A percentile compares a stretch with the other conserved stretches of the same genome.
Conservation (phyloP, 2,888 invertebrate species). For the Poecilobothrus nobilitatus region DNA sequence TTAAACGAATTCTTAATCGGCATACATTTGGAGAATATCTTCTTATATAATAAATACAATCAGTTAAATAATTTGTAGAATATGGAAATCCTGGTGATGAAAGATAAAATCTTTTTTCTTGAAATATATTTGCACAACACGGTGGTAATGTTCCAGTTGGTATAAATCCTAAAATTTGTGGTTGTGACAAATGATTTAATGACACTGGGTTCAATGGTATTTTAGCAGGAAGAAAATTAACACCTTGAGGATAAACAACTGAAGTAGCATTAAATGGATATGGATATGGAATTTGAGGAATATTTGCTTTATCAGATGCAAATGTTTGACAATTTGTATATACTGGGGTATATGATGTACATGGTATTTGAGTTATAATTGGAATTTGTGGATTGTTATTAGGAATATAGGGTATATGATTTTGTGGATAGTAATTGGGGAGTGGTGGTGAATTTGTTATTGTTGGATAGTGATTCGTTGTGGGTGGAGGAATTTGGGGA, state of each 20-base stretch:
- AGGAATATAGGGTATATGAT: background rate
- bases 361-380: background rate
- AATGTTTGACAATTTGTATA: background rate
- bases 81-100: constrained; percentile 52
- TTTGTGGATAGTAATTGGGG: background rate
- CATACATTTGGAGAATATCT: constrained; percentile 46
- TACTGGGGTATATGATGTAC: background rate
- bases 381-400: background rate
- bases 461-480: background rate
- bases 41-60: constrained; percentile 48
- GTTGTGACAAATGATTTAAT: background rate
- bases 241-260: background rate
- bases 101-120: constrained; percentile 45
- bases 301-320: background rate
- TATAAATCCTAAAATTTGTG: background rate
- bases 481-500: background rate
- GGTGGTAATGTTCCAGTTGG: constrained; percentile 23
- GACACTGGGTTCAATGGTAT: too few species aligned
- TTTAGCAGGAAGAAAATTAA: background rate
- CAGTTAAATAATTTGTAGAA: constrained; percentile 36
- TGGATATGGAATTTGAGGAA: background rate
- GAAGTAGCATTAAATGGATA: background rate
- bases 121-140: constrained; percentile 44
- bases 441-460: background rate
- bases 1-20: constrained; percentile 47